Base-by-base conservation (phyloP, 2,888 invertebrate species). In the Caenorhabditis drosophilae region DNA sequence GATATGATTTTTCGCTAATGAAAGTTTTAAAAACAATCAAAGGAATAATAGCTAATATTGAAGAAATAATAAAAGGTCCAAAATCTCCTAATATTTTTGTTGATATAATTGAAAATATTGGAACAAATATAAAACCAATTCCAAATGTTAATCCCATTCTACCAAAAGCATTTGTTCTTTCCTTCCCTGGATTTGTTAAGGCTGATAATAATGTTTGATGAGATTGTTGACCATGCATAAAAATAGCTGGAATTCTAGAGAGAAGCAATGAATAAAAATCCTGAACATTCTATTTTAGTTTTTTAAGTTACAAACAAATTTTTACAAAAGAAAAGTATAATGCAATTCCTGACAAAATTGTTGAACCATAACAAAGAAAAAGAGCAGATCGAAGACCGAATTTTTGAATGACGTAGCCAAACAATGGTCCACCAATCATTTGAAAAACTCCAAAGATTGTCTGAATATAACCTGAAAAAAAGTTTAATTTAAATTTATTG, bases 151-250 rank as follows among this genome's bases (percentile, higher is more conserved):
- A 59, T 22, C 78, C 79, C 70, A 79, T 64, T 34, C 76, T 38
- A 12, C 77, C 72, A 44, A 79, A 79, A 2, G 78, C 77, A 22
- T 61, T 74, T 4, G 79, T 79, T 40, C 79, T 61, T 34, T 79
- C 73, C 41, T 75, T 62, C 51, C 79, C 79, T 0, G 78, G 76
- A 35, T 52, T 51, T 1, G 79, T 79, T 22, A 77, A 41, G 1
- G 61, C 62, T 2, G 79, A 76, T n/a, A 79, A 36, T n/a, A 76
- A 61, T 6, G 79, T 74, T 56, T 79, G 79, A 50, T 75, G 73
- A 16, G 69, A 71, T 56, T 79, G 79, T 42, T 76, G 73, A 15
- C 77, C 79, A 40, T 76, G 76, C 76, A 79, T 79, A 31, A 79
- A 75, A 1, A 79, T 26, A 9, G 63, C 67, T 0, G 73, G 73